phyloP scores from a whole-genome alignment of 2,797 vertebrate species.

The Pelobates cultripes region DNA sequence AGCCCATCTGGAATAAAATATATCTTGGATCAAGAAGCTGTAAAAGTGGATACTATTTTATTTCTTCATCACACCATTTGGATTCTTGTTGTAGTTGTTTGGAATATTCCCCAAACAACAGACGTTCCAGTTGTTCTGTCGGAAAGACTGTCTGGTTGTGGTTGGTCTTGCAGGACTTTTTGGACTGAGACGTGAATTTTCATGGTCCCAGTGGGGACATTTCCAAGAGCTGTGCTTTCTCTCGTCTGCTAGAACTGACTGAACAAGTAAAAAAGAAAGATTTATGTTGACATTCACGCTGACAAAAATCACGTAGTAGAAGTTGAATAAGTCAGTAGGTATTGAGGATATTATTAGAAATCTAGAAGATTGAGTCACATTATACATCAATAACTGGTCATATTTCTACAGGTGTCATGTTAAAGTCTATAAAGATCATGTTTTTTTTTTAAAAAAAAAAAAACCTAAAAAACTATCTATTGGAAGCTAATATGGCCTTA shows the following conservation, averaged over 20 bases:
- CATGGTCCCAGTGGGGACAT: conserved; percentile 7
- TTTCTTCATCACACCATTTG: not conserved
- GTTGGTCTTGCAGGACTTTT: not conserved
- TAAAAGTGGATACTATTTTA: not conserved
- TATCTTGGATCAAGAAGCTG: not conserved
- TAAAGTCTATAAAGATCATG: too few relatives aligned
- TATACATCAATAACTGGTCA: too few relatives aligned
- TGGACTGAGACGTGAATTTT: conserved; percentile 1
- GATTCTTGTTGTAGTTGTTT: not conserved
- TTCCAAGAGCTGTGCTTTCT: conserved; percentile 18
- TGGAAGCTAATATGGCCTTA: too few relatives aligned
- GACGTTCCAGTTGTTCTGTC: conserved; percentile 1
- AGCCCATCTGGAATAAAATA: not conserved
- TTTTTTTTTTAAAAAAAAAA: too few relatives aligned
- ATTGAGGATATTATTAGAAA: too few relatives aligned
- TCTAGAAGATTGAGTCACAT: too few relatives aligned
- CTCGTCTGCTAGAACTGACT: conserved; percentile 6
- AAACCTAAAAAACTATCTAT: too few relatives aligned
- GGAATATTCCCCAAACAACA: not conserved
- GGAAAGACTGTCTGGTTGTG: conserved; percentile 4
- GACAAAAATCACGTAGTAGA: conserved; percentile 19
- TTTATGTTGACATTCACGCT: not conserved
- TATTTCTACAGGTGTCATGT: too few relatives aligned
- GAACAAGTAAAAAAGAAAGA: conserved; percentile 9
- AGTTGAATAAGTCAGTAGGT: not conserved